Percentiles rank a stretch among this genome's conserved stretches.
phyloP scores from a whole-genome alignment of 2,797 vertebrate genomes.

The Myoxocephalus aenaeus region DNA sequence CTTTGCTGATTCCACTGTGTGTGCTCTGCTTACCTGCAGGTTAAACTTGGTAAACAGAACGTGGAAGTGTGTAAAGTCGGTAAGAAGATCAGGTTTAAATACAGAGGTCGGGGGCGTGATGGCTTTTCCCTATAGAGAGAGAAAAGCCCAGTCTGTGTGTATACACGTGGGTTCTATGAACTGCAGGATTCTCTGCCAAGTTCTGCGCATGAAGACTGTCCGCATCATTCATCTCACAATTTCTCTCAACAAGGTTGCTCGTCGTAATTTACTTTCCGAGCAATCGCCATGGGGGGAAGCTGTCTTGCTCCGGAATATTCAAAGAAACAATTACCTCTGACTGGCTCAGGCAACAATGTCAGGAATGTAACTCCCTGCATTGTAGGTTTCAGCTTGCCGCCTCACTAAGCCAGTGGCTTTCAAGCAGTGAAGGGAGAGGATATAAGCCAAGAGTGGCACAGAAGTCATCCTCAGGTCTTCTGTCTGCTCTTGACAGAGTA shows the following conservation, averaged over 20 bases:
- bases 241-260: slow-evolving; percentile 55
- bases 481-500: slow-evolving; percentile 61
- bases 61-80: slow-evolving; percentile 29
- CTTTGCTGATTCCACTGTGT: slow-evolving; percentile 45
- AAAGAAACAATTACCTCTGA: slow-evolving; percentile 81
- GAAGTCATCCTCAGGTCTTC: slow-evolving; percentile 62
- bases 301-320: slow-evolving; percentile 67
- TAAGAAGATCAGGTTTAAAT: slow-evolving; percentile 36
- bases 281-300: slow-evolving; percentile 63
- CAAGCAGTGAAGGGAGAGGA: slow-evolving; percentile 39
- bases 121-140: slow-evolving; percentile 38
- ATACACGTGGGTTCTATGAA: slow-evolving; percentile 26
- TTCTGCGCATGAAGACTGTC: slow-evolving; percentile 47
- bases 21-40: slow-evolving; percentile 40
- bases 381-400: slow-evolving; percentile 66
- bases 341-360: slow-evolving; percentile 63
- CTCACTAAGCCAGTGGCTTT: slow-evolving; percentile 58
- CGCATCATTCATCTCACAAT: slow-evolving; percentile 66
- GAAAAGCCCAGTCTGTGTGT: slow-evolving; percentile 9
- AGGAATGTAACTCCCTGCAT: slow-evolving; percentile 67
- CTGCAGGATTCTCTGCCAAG: slow-evolving; percentile 58
- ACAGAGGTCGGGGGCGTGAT: slow-evolving; percentile 23
- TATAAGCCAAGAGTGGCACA: slow-evolving; percentile 58
- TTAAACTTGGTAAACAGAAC: slow-evolving; percentile 47
- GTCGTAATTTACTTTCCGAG: slow-evolving; percentile 66